These are phyloP conservation scores for Eupithecia subumbrata DNA, from an alignment of 2,888 invertebrate species.

Conservation along the genomic window DNA sequence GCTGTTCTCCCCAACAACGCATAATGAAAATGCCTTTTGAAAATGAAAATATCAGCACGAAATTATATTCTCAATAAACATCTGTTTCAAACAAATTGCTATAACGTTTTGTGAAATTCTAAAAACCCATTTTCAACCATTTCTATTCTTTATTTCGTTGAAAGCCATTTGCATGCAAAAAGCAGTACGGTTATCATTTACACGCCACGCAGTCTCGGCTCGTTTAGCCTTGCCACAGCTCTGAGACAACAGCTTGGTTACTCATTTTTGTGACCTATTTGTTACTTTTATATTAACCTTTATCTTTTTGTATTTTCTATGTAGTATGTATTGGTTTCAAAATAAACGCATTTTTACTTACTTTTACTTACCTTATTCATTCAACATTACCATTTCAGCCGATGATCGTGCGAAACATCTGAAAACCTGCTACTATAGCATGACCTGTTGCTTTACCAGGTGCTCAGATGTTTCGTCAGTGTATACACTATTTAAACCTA, in stretches of 20 bases:
- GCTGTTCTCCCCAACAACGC: not conserved
- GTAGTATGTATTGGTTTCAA: too few relatives aligned
- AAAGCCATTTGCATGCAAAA: slow-evolving; percentile 16
- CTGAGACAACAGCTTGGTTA: slow-evolving; percentile 13
- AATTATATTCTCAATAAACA: not conserved
- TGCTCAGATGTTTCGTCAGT: too few relatives aligned
- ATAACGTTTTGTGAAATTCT: not conserved
- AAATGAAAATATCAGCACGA: not conserved
- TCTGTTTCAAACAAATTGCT: not conserved
- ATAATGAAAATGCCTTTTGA: not conserved
- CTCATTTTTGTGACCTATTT: too few relatives aligned
- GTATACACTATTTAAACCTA: too few relatives aligned
- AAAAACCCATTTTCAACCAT: slow-evolving; percentile 15
- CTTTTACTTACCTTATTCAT: too few relatives aligned
- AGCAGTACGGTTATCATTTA: slow-evolving; percentile 34
- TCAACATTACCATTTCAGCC: too few relatives aligned
- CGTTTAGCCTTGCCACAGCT: slow-evolving; percentile 15
- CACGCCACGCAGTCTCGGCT: slow-evolving; percentile 33
- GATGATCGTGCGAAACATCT: too few relatives aligned
- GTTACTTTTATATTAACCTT: too few relatives aligned
- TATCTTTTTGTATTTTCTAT: too few relatives aligned
- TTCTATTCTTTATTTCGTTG: slow-evolving; percentile 9
- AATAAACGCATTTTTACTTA: too few relatives aligned
- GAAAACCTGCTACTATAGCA: too few relatives aligned
- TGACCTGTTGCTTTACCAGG: too few relatives aligned